Percentiles rank a stretch among this genome's conserved stretches.
phyloP scores from a whole-genome alignment of 2,113 vertebrate species.

The Helogale parvula region DNA sequence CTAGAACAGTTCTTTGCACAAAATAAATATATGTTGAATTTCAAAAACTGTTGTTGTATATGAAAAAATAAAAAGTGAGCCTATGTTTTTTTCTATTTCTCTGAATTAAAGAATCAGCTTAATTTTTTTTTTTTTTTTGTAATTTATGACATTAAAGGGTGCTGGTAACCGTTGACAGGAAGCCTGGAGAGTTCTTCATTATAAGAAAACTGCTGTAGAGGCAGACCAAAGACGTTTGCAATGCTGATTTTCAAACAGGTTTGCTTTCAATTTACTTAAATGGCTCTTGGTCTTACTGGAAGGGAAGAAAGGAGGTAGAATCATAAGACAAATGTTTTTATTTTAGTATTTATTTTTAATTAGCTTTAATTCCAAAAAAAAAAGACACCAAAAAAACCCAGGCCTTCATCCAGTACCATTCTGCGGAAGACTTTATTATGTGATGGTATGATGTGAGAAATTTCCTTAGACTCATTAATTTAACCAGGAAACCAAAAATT shows the following conservation, averaged over 20 bases:
- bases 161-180: neutral
- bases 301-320: neutral
- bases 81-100: neutral
- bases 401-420: neutral
- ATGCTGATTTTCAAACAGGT: neutral
- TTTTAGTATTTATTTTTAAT: constrained; percentile 42
- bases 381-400: too few species aligned
- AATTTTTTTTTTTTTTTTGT: neutral
- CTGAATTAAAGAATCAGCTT: neutral
- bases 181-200: neutral
- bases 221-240: neutral
- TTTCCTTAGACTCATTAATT: neutral
- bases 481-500: neutral
- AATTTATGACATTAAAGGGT: neutral
- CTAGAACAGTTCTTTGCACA: neutral
- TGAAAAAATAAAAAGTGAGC: neutral
- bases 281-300: neutral
- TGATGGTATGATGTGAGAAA: neutral
- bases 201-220: neutral
- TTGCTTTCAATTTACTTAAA: neutral
- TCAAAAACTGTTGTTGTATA: neutral
- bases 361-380: constrained; percentile 7
- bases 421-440: neutral
- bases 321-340: neutral
- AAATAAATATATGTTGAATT: constrained; percentile 14